Conservation (phyloP, 2,888 invertebrate genomes). For the Pseudococcus jackbeardsleyi region DNA sequence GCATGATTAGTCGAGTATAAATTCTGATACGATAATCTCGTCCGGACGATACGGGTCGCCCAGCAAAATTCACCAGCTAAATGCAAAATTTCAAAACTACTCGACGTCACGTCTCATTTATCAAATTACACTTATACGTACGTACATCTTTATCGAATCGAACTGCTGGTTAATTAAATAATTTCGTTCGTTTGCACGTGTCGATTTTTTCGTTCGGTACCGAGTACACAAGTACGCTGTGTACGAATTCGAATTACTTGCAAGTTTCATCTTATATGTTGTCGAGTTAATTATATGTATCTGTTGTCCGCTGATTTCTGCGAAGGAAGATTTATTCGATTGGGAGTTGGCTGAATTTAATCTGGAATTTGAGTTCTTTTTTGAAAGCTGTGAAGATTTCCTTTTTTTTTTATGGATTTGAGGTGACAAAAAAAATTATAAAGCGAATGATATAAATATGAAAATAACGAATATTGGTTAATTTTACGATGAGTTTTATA, state of each 20-base stretch:
- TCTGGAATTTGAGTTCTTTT: too few relatives aligned
- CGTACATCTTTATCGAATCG: constrained; percentile 20
- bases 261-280: not conserved
- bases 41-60: not conserved
- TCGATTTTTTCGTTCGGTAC: constrained; percentile 21
- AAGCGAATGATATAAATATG: too few relatives aligned
- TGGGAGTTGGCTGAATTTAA: not conserved
- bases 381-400: too few relatives aligned
- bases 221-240: not conserved
- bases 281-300: not conserved
- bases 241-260: not conserved
- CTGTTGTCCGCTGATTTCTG: not conserved
- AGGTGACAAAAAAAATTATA: too few relatives aligned
- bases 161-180: constrained; percentile 22
- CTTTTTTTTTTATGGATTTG: too few relatives aligned
- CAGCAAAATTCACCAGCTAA: not conserved
- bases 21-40: not conserved
- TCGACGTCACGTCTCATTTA: constrained; percentile 27
- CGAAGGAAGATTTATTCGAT: not conserved
- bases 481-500: too few relatives aligned
- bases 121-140: constrained; percentile 18
- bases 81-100: constrained; percentile 13
- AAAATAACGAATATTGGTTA: too few relatives aligned
- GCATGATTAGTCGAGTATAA: not conserved
- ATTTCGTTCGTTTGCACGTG: constrained; percentile 37